A percentile compares a stretch with the other conserved stretches of the same genome.
These are phyloP conservation scores for Synanthedon vespiformis DNA, from an alignment of 2,888 invertebrate species.

Conservation along the genomic window DNA sequence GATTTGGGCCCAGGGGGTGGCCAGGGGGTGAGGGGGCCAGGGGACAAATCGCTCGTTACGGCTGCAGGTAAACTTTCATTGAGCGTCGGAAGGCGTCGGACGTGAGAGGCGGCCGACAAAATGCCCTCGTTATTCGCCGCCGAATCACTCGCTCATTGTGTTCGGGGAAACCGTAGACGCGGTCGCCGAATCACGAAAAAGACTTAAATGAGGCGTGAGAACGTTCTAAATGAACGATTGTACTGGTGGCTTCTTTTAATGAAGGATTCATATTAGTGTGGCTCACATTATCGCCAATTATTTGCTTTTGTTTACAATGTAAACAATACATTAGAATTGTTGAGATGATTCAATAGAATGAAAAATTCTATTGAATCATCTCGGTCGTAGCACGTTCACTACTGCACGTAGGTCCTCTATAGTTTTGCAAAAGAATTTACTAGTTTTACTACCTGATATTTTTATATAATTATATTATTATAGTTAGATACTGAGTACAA, in stretches of 20 bases:
- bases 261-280: conserved; percentile 60
- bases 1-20: conserved; percentile 58
- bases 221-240: conserved; percentile 67
- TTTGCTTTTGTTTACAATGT: conserved; percentile 19
- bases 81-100: conserved; percentile 71
- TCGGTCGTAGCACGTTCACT: too few species aligned
- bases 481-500: too few species aligned
- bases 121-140: conserved; percentile 71
- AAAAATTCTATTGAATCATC: too few species aligned
- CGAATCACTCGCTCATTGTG: conserved; percentile 70
- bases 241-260: conserved; percentile 51
- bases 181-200: conserved; percentile 66
- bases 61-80: conserved; percentile 72
- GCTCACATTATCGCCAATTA: conserved; percentile 43
- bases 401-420: too few species aligned
- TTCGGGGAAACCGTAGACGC: conserved; percentile 69
- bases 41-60: conserved; percentile 72
- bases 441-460: too few species aligned
- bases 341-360: too few species aligned
- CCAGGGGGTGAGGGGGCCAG: conserved; percentile 54
- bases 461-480: too few species aligned
- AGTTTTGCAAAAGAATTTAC: too few species aligned
- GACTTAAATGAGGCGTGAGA: conserved; percentile 71
- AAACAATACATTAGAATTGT: too few species aligned
- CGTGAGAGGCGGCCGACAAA: conserved; percentile 70